Evolutionary conservation across 2,888 invertebrate genomes (phyloP), one percentile per base, ranked within the genome.

Genomic region (Melieria omissa): DNA sequence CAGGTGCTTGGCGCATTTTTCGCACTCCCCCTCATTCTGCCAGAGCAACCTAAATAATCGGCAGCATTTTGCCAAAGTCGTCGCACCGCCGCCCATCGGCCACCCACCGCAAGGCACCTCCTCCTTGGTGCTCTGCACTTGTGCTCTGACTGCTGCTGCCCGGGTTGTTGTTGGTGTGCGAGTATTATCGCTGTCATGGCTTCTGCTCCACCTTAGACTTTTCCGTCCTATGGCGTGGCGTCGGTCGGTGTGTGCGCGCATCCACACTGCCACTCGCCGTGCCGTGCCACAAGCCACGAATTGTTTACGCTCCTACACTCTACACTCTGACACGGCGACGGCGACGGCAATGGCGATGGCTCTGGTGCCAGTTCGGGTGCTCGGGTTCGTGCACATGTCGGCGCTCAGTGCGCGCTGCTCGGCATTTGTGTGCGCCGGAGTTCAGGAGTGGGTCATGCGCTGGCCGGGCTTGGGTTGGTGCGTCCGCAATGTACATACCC

Each of bases 361-460:
- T 29, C 12, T 9, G 7, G 45, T 52, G 57, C n/a, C 45, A 42
- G 3, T 67, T 12, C 60, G 16, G n/a, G 6, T 60, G 75, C 76
- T 75, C 74, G 76, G 74, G 78, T 77, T 78, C 80, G 79, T 78
- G 77, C 75, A 76, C 54, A 63, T 68, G 49, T 29, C 29, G 66
- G 71, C 42, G 16, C 46, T 76, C 75, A 63, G 76, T 75, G 77
- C 29, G 29, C 79, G 80, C 74, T 74, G 70, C 73, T 74, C 71
- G 71, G 73, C 72, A 70, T 60, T 73, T 73, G 46, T 62, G n/a
- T 62, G 46, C 78, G 54, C 75, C 65, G 70, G 78, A 78, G 84
- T 83, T 82, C 81, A 83, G 81, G 80, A 82, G 81, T 80, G 81
- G 83, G 82, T 84, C 83, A 84, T 84, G 83, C 84, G 83, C 83